Evolutionary conservation across 2,113 vertebrate genomes (phyloP).

Genomic region (Aegithalos caudatus): DNA sequence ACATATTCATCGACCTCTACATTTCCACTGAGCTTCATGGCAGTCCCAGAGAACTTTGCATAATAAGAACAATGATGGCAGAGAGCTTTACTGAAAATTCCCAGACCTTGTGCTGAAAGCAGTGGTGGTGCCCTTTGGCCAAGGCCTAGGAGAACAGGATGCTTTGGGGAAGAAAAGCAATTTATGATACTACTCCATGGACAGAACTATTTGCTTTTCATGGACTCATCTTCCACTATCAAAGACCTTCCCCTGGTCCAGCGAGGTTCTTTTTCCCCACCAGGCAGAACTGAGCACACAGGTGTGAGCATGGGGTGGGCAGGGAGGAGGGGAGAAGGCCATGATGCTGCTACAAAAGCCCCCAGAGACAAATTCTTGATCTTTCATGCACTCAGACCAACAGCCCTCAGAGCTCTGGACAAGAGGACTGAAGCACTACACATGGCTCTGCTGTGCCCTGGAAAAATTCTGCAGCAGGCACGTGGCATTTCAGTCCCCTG

Average conservation of each 20-base stretch:
- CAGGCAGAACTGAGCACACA: not conserved
- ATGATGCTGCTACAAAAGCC: not conserved
- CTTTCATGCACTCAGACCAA: not conserved
- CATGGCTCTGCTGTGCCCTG: not conserved
- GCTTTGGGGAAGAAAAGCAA: not conserved
- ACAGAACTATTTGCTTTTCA: not conserved
- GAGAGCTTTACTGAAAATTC: not conserved
- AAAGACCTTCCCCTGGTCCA: not conserved
- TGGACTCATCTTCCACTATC: not conserved
- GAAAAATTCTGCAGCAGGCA: not conserved
- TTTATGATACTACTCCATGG: not conserved
- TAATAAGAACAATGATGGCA: not conserved
- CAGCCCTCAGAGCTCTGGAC: not conserved
- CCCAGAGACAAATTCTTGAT: not conserved
- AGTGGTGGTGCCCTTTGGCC: not conserved
- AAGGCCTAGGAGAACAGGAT: not conserved
- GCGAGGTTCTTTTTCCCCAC: not conserved
- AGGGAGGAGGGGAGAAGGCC: not conserved
- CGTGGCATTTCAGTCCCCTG: not conserved
- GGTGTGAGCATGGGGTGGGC: fast-evolving
- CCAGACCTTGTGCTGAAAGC: not conserved
- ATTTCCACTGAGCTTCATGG: not conserved
- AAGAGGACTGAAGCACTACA: not conserved
- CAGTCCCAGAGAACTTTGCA: not conserved
- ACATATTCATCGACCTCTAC: not conserved